Base-by-base conservation (phyloP, 2,113 vertebrate species). In the Grantiella picta region DNA sequence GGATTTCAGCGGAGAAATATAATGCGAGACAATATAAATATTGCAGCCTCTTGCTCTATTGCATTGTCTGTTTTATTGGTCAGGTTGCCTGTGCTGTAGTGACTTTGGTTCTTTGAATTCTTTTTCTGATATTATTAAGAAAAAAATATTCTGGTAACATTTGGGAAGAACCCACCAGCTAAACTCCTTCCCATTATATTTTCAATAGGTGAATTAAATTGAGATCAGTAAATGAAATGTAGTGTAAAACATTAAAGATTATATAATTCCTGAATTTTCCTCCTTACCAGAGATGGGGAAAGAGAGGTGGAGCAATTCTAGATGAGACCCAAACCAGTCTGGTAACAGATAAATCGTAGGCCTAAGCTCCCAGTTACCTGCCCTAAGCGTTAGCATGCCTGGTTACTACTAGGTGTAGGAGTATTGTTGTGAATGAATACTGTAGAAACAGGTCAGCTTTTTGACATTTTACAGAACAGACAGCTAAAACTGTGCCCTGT, bases 1-100 rank as follows among this genome's bases (percentile, higher is more conserved):
- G 47, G 44, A 94, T 97, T 96, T 90, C 71, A 78, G 52, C 53
- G 56, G 56, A 95, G 82, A 83, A 78, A 82, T 71, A 42, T 16
- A 87, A 61, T 22, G 52, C 66, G 61, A 90, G 75, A 44, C 94
- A 83, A 24, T 42, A 78, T 52, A 90, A 95, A 90, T 92, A 92
- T 54, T 78, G 64, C 53, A 86, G 42, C 49, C 17, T 71, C 31
- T 72, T 94, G n/a, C 50, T 90, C 42, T 47, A 25, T 69, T 29
- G 38, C 21, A 7, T 60, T 68, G 23, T 22, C 79, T 89, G n/a
- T 33, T 76, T 90, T 86, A 66, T 33, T 93, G 63, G 71, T 75
- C 14, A 35, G 50, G 36, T 57, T 81, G 45, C 42, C 64, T 77
- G 56, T 42, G 33, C 33, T 79, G 15, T 44, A 52, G 20, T 52